Conservation (phyloP, 2,113 vertebrate genomes). For the Amphiprion percula region DNA sequence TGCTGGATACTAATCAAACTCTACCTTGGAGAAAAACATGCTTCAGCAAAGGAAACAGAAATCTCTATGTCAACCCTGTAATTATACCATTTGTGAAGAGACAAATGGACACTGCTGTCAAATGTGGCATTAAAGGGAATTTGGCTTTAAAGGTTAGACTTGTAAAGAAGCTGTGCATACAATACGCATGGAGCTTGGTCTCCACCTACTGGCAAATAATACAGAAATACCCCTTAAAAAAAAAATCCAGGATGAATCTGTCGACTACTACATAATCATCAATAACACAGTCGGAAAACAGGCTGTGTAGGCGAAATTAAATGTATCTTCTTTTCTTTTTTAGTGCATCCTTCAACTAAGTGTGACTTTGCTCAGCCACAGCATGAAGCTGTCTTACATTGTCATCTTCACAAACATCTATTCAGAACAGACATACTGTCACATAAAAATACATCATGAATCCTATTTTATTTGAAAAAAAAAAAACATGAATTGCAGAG, state of each 20-base stretch:
- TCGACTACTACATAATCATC: conserved; percentile 11
- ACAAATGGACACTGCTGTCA: conserved; percentile 66
- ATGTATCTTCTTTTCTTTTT: conserved; percentile 9
- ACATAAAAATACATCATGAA: conserved; percentile 4
- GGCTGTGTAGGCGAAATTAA: not conserved
- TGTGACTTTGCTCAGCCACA: conserved; percentile 8
- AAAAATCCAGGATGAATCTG: conserved; percentile 3
- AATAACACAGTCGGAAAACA: not conserved
- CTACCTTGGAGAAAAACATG: conserved; percentile 33
- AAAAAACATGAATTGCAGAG: not conserved
- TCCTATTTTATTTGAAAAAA: not conserved
- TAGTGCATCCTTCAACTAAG: conserved; percentile 6
- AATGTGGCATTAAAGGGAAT: conserved; percentile 61
- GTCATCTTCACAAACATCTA: conserved; percentile 6
- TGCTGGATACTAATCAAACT: conserved; percentile 53
- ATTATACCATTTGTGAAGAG: conserved; percentile 70
- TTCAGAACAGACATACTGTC: not conserved
- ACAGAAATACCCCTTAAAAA: conserved; percentile 46
- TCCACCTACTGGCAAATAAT: conserved; percentile 85
- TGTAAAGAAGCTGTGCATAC: conserved; percentile 31
- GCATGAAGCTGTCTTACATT: not conserved
- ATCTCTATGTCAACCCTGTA: conserved; percentile 48
- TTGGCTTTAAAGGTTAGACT: conserved; percentile 65
- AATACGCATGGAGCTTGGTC: conserved; percentile 77
- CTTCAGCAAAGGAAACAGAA: conserved; percentile 20